These are phyloP conservation scores for Distichodus sexfasciatus DNA, from an alignment of 2,797 vertebrate species.

Conservation along the genomic window DNA sequence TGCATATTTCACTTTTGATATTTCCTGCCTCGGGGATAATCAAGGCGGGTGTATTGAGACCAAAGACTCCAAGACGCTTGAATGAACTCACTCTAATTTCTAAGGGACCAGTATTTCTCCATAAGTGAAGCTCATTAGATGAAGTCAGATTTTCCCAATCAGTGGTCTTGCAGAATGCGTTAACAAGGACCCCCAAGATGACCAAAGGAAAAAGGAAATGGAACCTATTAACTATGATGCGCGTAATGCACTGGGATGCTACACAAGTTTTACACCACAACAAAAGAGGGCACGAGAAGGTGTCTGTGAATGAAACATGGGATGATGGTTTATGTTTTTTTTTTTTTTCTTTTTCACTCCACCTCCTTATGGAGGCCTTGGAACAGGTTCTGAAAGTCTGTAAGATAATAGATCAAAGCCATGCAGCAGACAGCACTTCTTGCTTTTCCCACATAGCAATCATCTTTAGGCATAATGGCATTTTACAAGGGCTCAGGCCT, in stretches of 20 bases:
- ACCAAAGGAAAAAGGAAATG: background rate
- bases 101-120: background rate
- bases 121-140: slow-evolving; percentile 1
- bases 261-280: too few relatives aligned
- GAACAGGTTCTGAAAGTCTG: slow-evolving; percentile 74
- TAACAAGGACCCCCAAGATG: background rate
- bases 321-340: too few relatives aligned
- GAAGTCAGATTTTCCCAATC: background rate
- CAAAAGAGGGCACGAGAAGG: background rate
- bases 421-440: slow-evolving; percentile 57
- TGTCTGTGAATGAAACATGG: slow-evolving; percentile 7
- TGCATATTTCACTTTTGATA: background rate
- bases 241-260: too few relatives aligned
- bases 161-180: background rate
- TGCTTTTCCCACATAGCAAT: slow-evolving; percentile 60
- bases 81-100: background rate
- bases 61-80: background rate
- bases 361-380: slow-evolving; percentile 63
- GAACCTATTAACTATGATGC: background rate
- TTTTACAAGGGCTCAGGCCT: slow-evolving; percentile 51
- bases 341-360: too few relatives aligned
- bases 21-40: slow-evolving; percentile 24
- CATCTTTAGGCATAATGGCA: slow-evolving; percentile 59
- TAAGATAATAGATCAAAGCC: slow-evolving; percentile 79
- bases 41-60: background rate